Base-by-base conservation (phyloP, 2,888 invertebrate species). In the Sussaba pulchella region DNA sequence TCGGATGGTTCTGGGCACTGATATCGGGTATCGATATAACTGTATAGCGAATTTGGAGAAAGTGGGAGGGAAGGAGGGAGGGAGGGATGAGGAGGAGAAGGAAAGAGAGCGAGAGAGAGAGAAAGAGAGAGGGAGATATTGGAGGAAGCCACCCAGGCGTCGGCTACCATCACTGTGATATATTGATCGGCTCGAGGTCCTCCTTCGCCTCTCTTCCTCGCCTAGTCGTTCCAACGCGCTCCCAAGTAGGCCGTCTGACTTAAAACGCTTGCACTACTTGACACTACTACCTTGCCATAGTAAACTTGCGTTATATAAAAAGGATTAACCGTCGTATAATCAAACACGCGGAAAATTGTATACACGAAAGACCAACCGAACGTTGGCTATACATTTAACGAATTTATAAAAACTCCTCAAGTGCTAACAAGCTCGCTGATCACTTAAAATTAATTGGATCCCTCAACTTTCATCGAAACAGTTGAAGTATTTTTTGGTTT, bases 141-240 rank as follows among this genome's bases (percentile, higher is more conserved):
- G 47, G 71, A 54, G 71, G 66, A 72, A 67, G 67, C 76, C 45
- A 69, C 57, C 76, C 57, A 72, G 76, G 76, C 72, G 69, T 77
- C 81, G 72, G 57, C 81, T 81, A 72, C 76, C 80, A 81, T 81
- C 80, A 76, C 72, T 57, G 67, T 71, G 76, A 81, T 76, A 77
- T 81, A 81, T 81, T 69, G 81, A 81, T 81, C 77, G 69, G 69
- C 57, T 59, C 64, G 17, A 63, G 63, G 59, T 66, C 64, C 54
- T 39, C 67, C 14, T 45, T 63, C 66, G 69, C 24, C 50, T 47
- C 71, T 59, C 36, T 26, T 57, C 17, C 12, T 39, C 39, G 43
- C 12, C 67, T n/a, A 21, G 21, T 19, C 10, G 2, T 19, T 19
- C 14, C 47, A 24, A n/a, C 64, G 5, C 8, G 31, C 31, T 31